phyloP scores from a whole-genome alignment of 2,888 invertebrate species.

The Crossocerus cetratus region DNA sequence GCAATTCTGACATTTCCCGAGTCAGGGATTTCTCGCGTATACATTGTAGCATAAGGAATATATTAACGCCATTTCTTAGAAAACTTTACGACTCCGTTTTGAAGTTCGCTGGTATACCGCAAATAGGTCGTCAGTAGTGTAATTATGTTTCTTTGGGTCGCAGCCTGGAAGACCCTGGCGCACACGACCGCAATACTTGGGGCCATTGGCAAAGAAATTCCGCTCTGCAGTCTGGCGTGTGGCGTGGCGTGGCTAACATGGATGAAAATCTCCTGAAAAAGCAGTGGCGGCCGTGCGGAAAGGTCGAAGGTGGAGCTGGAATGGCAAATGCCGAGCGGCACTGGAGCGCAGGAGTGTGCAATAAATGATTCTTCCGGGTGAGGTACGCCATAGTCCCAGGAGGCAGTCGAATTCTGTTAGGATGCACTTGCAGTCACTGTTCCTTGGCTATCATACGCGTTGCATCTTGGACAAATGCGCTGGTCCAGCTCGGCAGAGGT shows the following conservation, averaged over 20 bases:
- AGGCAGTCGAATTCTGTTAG: neutral
- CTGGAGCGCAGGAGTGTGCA: neutral
- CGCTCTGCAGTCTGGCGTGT: neutral
- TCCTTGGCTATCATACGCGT: conserved; percentile 50
- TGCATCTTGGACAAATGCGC: conserved; percentile 63
- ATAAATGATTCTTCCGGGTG: conserved; percentile 3
- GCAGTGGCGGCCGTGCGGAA: neutral
- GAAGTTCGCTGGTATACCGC: too few species aligned
- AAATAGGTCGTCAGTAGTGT: too few species aligned
- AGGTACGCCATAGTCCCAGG: neutral
- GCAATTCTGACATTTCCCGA: too few species aligned
- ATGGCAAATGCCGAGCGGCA: neutral
- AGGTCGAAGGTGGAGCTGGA: neutral
- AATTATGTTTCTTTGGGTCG: too few species aligned
- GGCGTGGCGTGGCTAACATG: neutral
- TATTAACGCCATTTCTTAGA: too few species aligned
- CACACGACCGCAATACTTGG: too few species aligned
- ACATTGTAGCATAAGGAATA: too few species aligned
- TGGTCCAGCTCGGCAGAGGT: conserved; percentile 28
- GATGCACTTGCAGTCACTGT: conserved; percentile 32
- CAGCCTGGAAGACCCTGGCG: too few species aligned
- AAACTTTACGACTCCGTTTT: too few species aligned
- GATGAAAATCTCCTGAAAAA: neutral
- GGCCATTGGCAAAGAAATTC: neutral
- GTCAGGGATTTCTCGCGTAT: too few species aligned